Evolutionary conservation across 2,113 vertebrate species (phyloP).

Genomic region (Tychaedon coryphoeus): DNA sequence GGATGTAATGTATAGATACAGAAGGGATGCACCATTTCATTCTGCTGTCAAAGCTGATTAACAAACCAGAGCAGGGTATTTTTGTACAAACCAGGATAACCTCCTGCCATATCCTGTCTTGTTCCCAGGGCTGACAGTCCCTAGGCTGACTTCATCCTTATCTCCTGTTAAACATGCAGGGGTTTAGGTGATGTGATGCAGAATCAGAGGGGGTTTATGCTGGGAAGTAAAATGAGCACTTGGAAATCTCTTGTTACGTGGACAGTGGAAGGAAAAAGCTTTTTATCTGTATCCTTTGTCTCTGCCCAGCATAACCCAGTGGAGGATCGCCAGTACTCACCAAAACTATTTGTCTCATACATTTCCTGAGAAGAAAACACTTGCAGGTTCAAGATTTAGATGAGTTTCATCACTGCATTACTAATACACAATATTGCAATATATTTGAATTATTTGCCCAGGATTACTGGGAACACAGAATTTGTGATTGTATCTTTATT

Average conservation of each 20-base stretch:
- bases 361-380: not conserved
- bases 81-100: constrained; percentile 48
- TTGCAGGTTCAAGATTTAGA: not conserved
- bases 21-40: not conserved
- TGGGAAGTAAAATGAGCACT: not conserved
- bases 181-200: constrained; percentile 53
- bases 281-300: not conserved
- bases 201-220: constrained; percentile 25
- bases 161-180: constrained; percentile 42
- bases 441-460: not conserved
- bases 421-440: not conserved
- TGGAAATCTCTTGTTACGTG: not conserved
- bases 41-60: constrained; percentile 41
- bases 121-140: constrained; percentile 43
- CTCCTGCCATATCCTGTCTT: constrained; percentile 44
- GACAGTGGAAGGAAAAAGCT: constrained; percentile 33
- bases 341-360: not conserved
- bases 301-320: not conserved
- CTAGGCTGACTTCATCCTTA: constrained; percentile 49
- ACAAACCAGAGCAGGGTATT: constrained; percentile 38
- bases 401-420: not conserved
- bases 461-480: not conserved
- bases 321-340: not conserved
- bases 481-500: not conserved
- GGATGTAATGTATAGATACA: not conserved